phyloP scores from a whole-genome alignment of 53 echinoderm and acorn worm species.

The Henricia sp. region DNA sequence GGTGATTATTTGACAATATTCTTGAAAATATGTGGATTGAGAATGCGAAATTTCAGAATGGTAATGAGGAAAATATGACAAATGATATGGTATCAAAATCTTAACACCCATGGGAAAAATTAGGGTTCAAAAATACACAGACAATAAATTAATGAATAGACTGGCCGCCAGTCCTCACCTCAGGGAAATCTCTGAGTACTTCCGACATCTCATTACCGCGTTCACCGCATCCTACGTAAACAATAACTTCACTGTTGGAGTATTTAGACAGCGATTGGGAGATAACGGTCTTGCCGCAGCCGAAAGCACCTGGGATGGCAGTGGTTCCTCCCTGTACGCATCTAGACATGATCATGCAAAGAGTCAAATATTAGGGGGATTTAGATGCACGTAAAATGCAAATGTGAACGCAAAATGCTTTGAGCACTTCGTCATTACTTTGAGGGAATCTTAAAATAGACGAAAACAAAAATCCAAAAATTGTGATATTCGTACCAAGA shows the following conservation, averaged over 20 bases:
- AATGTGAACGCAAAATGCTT: no score
- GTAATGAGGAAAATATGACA: no score
- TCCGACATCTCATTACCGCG: constrained; percentile 99
- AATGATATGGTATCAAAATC: no score
- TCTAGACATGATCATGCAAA: constrained; percentile 60
- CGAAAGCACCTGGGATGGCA: constrained; percentile 99
- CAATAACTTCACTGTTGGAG: constrained; percentile 99
- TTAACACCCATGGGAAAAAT: background rate
- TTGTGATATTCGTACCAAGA: no score
- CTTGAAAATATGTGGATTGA: no score
- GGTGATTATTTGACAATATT: no score
- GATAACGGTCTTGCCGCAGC: constrained; percentile 98
- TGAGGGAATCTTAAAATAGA: no score
- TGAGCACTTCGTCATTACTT: no score
- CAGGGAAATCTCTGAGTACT: constrained; percentile 98
- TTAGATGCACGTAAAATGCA: no score
- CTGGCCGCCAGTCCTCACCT: constrained; percentile 70
- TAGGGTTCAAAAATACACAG: background rate
- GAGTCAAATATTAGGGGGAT: no score
- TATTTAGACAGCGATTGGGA: constrained; percentile 99
- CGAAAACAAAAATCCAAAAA: no score
- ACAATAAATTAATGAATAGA: background rate
- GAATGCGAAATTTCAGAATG: no score
- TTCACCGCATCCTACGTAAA: constrained; percentile 97
- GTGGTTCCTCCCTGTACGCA: constrained; percentile 99